Evolutionary conservation across 2,797 vertebrate genomes (phyloP).

Genomic region (Helicolenus hilgendorfi): DNA sequence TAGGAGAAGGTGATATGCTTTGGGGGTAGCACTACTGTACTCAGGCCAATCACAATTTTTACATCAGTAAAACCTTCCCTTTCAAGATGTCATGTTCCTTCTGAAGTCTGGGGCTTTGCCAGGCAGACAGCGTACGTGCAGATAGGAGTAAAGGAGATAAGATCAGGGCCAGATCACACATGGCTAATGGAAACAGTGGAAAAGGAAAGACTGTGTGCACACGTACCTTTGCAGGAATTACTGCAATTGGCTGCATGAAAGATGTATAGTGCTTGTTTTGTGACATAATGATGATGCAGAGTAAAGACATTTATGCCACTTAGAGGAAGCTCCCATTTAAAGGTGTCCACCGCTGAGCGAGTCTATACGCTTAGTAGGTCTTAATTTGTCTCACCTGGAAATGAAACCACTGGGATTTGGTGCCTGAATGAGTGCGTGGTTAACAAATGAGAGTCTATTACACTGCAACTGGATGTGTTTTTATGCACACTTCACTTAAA

Average conservation of each 20-base stretch:
- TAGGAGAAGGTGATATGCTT: neutral
- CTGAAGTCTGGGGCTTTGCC: neutral
- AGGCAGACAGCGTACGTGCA: neutral
- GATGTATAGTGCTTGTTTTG: neutral
- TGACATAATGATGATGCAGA: slow-evolving; percentile 32
- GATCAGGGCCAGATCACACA: neutral
- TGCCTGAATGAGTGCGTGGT: slow-evolving; percentile 32
- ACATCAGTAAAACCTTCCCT: neutral
- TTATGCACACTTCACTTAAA: neutral
- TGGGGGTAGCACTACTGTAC: neutral
- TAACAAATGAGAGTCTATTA: neutral
- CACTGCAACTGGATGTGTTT: neutral
- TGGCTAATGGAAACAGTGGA: neutral
- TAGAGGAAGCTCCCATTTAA: neutral
- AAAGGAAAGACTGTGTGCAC: neutral
- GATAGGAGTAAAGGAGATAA: neutral
- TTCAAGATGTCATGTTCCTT: neutral
- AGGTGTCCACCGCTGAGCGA: neutral
- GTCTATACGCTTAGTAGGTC: neutral
- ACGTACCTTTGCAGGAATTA: neutral
- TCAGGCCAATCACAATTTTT: neutral
- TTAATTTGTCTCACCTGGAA: slow-evolving; percentile 45
- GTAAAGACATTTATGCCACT: slow-evolving; percentile 4
- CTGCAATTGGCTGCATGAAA: slow-evolving; percentile 2
- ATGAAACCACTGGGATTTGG: slow-evolving; percentile 40